These are phyloP conservation scores for Leptothorax acervorum DNA, from an alignment of 2,888 invertebrate species.

Conservation along the genomic window DNA sequence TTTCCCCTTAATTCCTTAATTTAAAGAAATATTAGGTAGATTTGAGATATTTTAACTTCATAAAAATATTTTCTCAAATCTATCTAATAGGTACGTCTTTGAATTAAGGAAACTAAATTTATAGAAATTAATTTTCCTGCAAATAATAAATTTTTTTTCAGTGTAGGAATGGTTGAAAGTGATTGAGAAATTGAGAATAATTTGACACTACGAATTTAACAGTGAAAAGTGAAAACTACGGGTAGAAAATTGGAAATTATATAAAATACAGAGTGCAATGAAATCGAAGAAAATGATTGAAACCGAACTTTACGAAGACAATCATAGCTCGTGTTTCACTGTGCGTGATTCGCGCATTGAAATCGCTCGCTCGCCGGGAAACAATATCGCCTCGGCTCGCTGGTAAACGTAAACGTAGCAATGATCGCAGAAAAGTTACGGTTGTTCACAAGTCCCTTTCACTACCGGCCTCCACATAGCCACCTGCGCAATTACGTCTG, in stretches of 20 bases:
- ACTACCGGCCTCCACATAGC: conserved; percentile 78
- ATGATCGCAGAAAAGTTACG: conserved; percentile 29
- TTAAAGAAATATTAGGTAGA: too few relatives aligned
- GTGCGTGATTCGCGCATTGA: conserved; percentile 2
- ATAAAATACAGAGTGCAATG: not conserved
- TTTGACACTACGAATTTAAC: too few relatives aligned
- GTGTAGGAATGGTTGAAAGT: too few relatives aligned
- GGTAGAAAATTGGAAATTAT: not conserved
- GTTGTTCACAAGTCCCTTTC: conserved; percentile 75
- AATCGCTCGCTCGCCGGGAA: conserved; percentile 10
- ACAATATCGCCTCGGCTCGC: conserved; percentile 26
- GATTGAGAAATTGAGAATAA: too few relatives aligned
- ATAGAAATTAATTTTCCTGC: too few relatives aligned
- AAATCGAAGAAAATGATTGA: not conserved
- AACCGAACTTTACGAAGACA: not conserved
- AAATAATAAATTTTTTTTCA: too few relatives aligned
- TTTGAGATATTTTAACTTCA: too few relatives aligned
- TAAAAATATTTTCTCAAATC: too few relatives aligned
- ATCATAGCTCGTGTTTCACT: not conserved
- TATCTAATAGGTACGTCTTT: too few relatives aligned
- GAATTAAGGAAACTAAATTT: too few relatives aligned
- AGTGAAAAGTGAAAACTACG: not conserved
- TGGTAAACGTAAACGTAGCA: conserved; percentile 39
- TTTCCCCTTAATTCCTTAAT: too few relatives aligned
- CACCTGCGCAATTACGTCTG: conserved; percentile 55